A percentile compares a stretch with the other conserved stretches of the same genome.
Evolutionary conservation across 2,888 invertebrate genomes (phyloP).

Genomic region (Pelosia muscerda): DNA sequence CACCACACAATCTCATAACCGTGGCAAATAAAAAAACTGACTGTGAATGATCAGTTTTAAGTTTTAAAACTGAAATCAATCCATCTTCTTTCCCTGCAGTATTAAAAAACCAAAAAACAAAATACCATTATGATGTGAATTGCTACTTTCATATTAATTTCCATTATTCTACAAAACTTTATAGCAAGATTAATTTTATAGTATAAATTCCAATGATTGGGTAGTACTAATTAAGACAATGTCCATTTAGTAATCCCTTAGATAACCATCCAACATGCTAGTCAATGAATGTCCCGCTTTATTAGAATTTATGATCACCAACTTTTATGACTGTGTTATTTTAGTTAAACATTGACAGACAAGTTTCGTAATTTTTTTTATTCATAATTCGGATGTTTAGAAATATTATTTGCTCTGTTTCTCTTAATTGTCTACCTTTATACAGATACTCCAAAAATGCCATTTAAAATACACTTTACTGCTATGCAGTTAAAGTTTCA

Average conservation of each 20-base stretch:
- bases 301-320: too few relatives aligned
- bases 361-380: too few relatives aligned
- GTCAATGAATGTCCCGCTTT: not conserved
- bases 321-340: too few relatives aligned
- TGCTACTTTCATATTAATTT: constrained; percentile 6
- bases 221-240: not conserved
- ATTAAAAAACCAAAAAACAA: not conserved
- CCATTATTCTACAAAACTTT: not conserved
- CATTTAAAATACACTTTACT: too few relatives aligned
- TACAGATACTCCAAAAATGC: too few relatives aligned
- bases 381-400: too few relatives aligned
- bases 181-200: not conserved
- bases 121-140: not conserved
- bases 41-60: not conserved
- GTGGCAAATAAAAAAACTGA: not conserved
- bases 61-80: not conserved
- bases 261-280: not conserved
- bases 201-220: not conserved
- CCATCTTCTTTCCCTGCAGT: constrained; percentile 5
- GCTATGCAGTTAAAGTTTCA: too few relatives aligned
- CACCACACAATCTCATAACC: not conserved
- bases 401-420: too few relatives aligned
- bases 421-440: too few relatives aligned
- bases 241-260: too few relatives aligned
- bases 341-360: too few relatives aligned